These are phyloP conservation scores for Phalacrocorax aristotelis DNA, from an alignment of 2,113 vertebrate species.

Conservation along the genomic window DNA sequence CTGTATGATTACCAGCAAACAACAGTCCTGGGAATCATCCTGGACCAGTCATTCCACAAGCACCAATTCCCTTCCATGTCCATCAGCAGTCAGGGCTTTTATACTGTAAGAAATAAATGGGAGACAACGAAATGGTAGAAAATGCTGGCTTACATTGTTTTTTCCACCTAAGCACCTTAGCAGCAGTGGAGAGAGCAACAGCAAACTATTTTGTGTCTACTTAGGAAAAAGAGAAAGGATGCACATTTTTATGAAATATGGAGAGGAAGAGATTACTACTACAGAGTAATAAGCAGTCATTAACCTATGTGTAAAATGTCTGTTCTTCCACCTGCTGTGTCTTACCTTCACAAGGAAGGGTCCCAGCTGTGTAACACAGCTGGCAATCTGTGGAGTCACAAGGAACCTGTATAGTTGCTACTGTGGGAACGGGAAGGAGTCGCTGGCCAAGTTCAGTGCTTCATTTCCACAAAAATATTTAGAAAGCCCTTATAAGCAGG, in stretches of 20 bases:
- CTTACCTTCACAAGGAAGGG: not conserved
- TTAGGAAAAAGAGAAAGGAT: not conserved
- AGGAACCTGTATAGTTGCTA: not conserved
- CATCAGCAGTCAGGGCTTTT: not conserved
- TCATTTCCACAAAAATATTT: slow-evolving; percentile 35
- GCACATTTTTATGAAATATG: not conserved
- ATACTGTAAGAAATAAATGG: not conserved
- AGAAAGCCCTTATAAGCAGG: not conserved
- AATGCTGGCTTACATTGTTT: not conserved
- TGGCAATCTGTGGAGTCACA: not conserved
- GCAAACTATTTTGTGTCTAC: not conserved
- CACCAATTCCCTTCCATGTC: not conserved
- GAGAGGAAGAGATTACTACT: not conserved
- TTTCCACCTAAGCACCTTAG: not conserved
- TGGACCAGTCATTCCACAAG: not conserved
- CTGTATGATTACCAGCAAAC: not conserved
- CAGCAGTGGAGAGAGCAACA: not conserved
- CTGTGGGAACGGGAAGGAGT: not conserved
- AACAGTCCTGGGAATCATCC: not conserved
- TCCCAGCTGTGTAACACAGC: not conserved
- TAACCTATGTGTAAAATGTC: not conserved
- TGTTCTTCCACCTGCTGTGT: not conserved
- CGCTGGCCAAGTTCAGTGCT: not conserved
- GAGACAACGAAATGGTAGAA: not conserved
- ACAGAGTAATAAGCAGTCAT: not conserved